Conservation (phyloP, 2,797 vertebrate genomes). For the Manis crassicaudata region DNA sequence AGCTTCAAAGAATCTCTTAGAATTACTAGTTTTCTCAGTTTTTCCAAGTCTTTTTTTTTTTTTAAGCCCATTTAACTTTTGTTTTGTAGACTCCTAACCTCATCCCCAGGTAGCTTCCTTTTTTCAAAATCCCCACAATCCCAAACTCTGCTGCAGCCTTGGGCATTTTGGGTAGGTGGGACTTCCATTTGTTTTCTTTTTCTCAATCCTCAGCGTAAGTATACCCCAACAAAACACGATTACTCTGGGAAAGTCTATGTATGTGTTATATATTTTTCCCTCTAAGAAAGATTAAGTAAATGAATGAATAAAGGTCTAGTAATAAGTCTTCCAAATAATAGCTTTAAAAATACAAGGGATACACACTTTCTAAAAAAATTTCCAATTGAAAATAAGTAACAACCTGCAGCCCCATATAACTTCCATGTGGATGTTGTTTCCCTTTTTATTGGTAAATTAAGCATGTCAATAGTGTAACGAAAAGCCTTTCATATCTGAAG, state of each 20-base stretch:
- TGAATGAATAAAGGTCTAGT: conserved; percentile 6
- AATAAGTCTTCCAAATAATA: conserved; percentile 13
- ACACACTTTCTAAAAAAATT: neutral
- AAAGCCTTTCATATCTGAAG: neutral
- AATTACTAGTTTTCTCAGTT: neutral
- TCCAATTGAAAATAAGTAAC: neutral
- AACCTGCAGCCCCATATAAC: neutral
- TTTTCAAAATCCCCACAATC: neutral
- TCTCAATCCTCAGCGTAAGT: neutral
- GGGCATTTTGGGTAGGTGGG: neutral
- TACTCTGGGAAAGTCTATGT: neutral
- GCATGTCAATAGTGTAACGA: neutral
- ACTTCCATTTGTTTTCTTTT: conserved; percentile 5
- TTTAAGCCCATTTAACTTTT: conserved; percentile 21
- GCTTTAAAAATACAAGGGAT: conserved; percentile 20
- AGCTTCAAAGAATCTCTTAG: neutral
- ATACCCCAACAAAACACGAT: neutral
- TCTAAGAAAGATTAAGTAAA: conserved; percentile 43
- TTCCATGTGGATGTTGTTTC: neutral
- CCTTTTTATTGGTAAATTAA: neutral
- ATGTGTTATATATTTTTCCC: neutral
- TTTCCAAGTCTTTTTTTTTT: conserved; percentile 7
- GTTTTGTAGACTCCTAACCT: conserved; percentile 15
- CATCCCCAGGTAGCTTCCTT: neutral
- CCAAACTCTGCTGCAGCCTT: neutral